Evolutionary conservation across 2,113 vertebrate genomes (phyloP).

Genomic region (Microcebus tavaratra): DNA sequence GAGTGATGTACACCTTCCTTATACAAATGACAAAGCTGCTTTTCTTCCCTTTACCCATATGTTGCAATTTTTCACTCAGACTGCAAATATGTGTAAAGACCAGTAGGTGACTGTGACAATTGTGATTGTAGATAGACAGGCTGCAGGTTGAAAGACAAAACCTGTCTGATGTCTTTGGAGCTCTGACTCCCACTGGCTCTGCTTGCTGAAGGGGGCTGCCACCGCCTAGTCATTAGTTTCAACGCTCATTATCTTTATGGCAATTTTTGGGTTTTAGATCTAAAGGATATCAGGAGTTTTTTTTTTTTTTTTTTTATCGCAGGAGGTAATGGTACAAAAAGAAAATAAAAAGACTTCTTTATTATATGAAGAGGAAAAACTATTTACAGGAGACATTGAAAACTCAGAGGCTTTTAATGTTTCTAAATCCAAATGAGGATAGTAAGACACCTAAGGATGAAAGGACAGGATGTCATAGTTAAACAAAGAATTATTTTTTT

Average conservation of each 20-base stretch:
- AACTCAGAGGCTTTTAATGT: background rate
- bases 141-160: background rate
- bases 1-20: background rate
- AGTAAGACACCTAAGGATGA: background rate
- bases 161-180: accelerated
- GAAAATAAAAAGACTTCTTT: background rate
- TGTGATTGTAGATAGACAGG: background rate
- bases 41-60: background rate
- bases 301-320: constrained; percentile 40
- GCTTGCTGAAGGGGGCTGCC: background rate
- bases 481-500: background rate
- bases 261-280: background rate
- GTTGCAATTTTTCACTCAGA: background rate
- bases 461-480: background rate
- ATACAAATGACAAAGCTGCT: background rate
- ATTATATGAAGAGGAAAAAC: background rate
- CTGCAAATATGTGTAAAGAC: background rate
- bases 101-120: background rate
- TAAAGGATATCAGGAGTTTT: background rate
- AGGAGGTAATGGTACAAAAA: background rate
- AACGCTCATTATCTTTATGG: background rate
- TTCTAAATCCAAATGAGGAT: background rate
- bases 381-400: background rate
- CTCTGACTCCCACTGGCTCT: background rate
- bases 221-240: background rate